A percentile compares a stretch with the other conserved stretches of the same genome.
phyloP scores from a whole-genome alignment of 2,888 invertebrate genomes.

The Leucophenga maculata region DNA sequence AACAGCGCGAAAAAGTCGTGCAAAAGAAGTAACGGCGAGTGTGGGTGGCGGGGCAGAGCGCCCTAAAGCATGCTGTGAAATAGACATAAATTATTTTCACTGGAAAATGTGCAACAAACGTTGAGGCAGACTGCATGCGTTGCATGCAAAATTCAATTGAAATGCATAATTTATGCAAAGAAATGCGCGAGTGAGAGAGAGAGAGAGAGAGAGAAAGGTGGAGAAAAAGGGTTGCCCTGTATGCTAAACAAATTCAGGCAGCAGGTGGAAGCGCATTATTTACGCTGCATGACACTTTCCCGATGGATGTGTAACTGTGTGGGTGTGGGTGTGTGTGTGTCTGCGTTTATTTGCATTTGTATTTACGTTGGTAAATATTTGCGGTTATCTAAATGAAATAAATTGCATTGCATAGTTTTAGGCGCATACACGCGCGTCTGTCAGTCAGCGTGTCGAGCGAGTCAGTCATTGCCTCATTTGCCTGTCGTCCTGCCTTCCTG shows the following conservation, averaged over 20 bases:
- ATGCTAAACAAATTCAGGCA: neutral
- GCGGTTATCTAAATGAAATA: slow-evolving; percentile 63
- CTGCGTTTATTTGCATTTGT: slow-evolving; percentile 38
- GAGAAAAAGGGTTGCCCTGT: neutral
- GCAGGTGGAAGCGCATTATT: neutral
- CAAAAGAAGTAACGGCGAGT: slow-evolving; percentile 20
- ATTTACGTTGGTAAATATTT: slow-evolving; percentile 59
- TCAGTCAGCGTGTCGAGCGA: no score
- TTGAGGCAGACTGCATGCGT: slow-evolving; percentile 17
- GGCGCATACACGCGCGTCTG: slow-evolving; percentile 17
- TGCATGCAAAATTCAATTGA: slow-evolving; percentile 40
- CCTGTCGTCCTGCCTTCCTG: no score
- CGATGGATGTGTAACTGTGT: neutral
- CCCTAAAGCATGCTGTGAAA: neutral
- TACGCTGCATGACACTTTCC: slow-evolving; percentile 17
- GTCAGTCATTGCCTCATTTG: neutral
- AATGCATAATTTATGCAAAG: slow-evolving; percentile 50
- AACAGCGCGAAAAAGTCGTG: neutral
- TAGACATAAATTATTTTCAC: no score
- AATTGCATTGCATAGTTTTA: slow-evolving; percentile 50
- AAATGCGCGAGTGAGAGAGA: neutral
- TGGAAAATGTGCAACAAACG: neutral
- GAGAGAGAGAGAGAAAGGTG: neutral
- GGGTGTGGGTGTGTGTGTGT: no score
- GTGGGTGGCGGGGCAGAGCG: neutral